Conservation (phyloP, 2,113 vertebrate genomes). For the Xiphorhynchus elegans region DNA sequence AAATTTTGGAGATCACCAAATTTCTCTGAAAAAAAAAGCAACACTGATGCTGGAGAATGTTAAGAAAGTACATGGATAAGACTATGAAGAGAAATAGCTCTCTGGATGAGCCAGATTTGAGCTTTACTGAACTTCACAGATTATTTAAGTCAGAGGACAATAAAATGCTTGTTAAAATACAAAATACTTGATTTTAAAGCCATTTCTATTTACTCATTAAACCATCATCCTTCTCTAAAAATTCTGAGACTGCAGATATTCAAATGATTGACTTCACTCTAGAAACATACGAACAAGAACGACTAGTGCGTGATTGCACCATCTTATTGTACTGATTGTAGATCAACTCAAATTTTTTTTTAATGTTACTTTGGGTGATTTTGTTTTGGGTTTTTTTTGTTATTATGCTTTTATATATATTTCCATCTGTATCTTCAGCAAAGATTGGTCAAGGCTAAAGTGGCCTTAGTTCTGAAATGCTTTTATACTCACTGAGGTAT, state of each 20-base stretch:
- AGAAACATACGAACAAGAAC: not conserved
- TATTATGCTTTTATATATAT: not conserved
- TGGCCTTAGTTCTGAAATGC: not conserved
- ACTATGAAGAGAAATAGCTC: not conserved
- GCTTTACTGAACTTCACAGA: not conserved
- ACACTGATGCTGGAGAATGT: not conserved
- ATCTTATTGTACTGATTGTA: not conserved
- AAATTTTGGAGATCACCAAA: not conserved
- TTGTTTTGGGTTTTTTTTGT: not conserved
- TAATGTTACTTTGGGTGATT: not conserved
- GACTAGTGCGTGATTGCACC: not conserved
- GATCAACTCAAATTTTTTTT: not conserved
- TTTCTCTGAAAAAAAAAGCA: not conserved
- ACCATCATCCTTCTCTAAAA: not conserved
- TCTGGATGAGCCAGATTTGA: not conserved
- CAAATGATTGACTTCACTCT: not conserved
- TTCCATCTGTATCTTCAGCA: not conserved
- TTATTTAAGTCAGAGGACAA: not conserved
- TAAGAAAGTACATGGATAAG: not conserved
- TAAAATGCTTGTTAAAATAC: not conserved
- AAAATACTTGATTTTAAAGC: not conserved
- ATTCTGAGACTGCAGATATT: not conserved
- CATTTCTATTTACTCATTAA: not conserved
- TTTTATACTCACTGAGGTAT: not conserved
- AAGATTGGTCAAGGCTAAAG: not conserved